Conservation (phyloP, 2,113 vertebrate species). For the Noturus placidus region DNA sequence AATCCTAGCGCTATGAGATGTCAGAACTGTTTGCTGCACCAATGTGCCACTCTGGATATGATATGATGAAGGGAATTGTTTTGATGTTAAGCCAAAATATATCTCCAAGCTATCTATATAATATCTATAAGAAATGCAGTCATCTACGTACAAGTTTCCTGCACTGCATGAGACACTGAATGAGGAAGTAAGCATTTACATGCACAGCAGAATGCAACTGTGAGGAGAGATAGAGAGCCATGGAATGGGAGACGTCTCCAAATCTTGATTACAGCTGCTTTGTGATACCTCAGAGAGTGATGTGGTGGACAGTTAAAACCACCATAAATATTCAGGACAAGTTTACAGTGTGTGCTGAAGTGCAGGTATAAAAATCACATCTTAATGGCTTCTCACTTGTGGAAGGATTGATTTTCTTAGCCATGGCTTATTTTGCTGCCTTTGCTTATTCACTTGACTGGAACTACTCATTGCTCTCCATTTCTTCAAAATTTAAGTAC, state of each 20-base stretch:
- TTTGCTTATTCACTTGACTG: slow-evolving; percentile 45
- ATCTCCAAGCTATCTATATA: background rate
- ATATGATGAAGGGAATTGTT: background rate
- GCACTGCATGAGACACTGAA: slow-evolving; percentile 41
- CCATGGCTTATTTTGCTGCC: slow-evolving; percentile 46
- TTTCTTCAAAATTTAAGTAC: background rate
- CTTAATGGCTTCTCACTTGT: slow-evolving; percentile 60
- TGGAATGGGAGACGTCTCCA: slow-evolving; percentile 57
- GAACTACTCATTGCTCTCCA: slow-evolving; percentile 20
- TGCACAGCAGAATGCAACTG: slow-evolving; percentile 63
- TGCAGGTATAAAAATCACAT: slow-evolving; percentile 66
- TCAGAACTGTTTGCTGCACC: background rate
- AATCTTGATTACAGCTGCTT: slow-evolving; percentile 75
- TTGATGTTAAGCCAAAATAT: background rate
- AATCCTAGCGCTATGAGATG: background rate
- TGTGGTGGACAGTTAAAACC: slow-evolving; percentile 67
- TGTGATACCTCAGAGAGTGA: slow-evolving; percentile 73
- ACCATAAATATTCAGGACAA: slow-evolving; percentile 76
- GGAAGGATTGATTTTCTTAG: slow-evolving; percentile 59
- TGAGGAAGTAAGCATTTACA: slow-evolving; percentile 62
- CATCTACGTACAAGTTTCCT: no score
- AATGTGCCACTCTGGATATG: background rate
- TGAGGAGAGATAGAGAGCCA: slow-evolving; percentile 38
- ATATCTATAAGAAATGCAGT: no score
- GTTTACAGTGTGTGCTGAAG: slow-evolving; percentile 73